These are phyloP conservation scores for Colletes collaris DNA, from an alignment of 2,888 invertebrate genomes.

Conservation along the genomic window DNA sequence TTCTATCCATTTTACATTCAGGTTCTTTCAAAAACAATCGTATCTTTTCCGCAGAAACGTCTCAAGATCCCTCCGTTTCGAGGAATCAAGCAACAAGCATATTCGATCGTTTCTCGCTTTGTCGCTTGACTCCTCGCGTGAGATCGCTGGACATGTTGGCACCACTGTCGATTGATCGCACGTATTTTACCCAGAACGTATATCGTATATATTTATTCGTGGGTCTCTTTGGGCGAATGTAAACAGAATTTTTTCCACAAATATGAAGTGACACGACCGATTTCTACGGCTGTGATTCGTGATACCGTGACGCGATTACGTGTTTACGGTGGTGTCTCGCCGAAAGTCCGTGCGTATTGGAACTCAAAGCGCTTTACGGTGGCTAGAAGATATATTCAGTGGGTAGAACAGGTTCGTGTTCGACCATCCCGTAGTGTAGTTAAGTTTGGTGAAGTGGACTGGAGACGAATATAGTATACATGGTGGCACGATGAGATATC, in stretches of 20 bases:
- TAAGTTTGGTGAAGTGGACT: conserved; percentile 57
- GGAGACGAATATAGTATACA: conserved; percentile 52
- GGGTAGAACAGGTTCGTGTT: conserved; percentile 65
- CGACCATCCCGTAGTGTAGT: conserved; percentile 50
- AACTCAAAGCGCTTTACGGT: conserved; percentile 46
- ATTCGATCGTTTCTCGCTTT: background rate
- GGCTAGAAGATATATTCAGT: conserved; percentile 57
- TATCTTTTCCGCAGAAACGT: background rate
- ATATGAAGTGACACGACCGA: conserved; percentile 74
- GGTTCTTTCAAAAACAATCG: background rate
- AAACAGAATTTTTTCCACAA: conserved; percentile 76
- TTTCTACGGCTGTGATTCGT: conserved; percentile 64
- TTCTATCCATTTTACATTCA: background rate
- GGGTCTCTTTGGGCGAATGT: conserved; percentile 71
- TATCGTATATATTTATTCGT: conserved; percentile 68
- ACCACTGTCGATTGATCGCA: conserved; percentile 77
- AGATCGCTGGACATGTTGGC: conserved; percentile 66
- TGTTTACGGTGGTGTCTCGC: conserved; percentile 1
- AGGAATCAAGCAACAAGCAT: background rate
- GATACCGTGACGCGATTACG: conserved; percentile 42
- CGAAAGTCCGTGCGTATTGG: conserved; percentile 3
- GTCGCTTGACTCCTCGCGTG: conserved; percentile 5
- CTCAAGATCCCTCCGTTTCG: background rate
- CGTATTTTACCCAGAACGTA: conserved; percentile 75
- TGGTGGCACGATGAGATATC: conserved; percentile 70